These are phyloP conservation scores for Acanthococcus lagerstroemiae DNA, from an alignment of 2,888 invertebrate species.

Conservation along the genomic window DNA sequence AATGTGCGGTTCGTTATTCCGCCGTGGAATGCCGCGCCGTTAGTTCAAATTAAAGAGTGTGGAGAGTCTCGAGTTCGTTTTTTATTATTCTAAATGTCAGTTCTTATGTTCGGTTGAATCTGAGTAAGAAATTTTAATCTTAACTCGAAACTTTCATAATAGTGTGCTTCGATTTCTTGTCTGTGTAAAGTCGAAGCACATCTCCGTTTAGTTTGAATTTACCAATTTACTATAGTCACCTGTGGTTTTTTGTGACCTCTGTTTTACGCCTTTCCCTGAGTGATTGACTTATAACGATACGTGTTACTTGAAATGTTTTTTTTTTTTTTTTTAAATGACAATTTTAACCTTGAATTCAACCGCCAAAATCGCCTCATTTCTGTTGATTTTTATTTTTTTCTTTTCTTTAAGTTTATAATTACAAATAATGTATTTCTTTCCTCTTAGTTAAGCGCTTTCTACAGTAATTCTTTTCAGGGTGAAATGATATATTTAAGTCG, in stretches of 20 bases:
- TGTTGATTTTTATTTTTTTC: conserved; percentile 7
- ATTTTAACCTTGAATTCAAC: conserved; percentile 13
- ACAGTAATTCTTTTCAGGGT: conserved; percentile 4
- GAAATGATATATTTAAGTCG: conserved; percentile 5
- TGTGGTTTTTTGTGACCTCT: not conserved
- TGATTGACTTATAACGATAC: not conserved
- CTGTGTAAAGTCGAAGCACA: too few relatives aligned
- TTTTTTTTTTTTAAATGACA: conserved; percentile 1
- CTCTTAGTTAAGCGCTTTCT: conserved; percentile 8
- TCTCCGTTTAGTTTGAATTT: too few relatives aligned
- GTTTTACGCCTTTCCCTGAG: not conserved
- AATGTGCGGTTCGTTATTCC: too few relatives aligned
- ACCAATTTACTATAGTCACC: too few relatives aligned
- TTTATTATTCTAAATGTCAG: not conserved
- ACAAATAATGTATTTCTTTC: not conserved
- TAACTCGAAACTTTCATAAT: too few relatives aligned
- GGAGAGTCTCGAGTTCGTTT: not conserved
- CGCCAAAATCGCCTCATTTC: conserved; percentile 12
- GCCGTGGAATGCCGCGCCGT: too few relatives aligned
- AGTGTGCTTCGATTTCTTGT: too few relatives aligned
- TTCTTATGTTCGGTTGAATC: not conserved
- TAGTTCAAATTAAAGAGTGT: too few relatives aligned
- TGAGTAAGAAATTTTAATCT: not conserved
- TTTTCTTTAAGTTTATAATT: not conserved
- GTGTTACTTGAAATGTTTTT: conserved; percentile 2